Evolutionary conservation across 2,888 invertebrate genomes (phyloP).

Genomic region (Pollenia angustigena): DNA sequence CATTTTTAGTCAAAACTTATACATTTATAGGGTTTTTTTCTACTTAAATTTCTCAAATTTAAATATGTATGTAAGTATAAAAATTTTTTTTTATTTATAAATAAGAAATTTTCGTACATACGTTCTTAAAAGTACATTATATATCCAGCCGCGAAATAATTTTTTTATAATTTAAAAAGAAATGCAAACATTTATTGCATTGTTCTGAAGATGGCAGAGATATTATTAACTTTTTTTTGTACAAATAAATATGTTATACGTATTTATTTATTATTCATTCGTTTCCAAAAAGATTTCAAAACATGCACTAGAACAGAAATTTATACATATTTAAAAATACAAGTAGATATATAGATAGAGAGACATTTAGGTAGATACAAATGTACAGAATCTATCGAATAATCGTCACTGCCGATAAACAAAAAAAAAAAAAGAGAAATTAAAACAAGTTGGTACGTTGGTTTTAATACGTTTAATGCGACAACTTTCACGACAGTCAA

Average conservation of each 20-base stretch:
- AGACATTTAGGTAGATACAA: too few relatives aligned
- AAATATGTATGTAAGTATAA: too few relatives aligned
- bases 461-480: conserved; percentile 44
- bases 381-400: conserved; percentile 21
- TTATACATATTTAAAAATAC: neutral
- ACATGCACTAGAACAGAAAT: conserved; percentile 13
- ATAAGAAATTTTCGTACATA: too few relatives aligned
- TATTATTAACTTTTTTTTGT: neutral
- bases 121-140: too few relatives aligned
- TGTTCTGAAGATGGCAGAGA: neutral
- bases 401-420: conserved; percentile 32
- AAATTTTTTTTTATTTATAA: too few relatives aligned
- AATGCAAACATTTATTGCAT: neutral
- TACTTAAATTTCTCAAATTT: too few relatives aligned
- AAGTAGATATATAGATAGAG: neutral
- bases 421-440: conserved; percentile 48
- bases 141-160: too few relatives aligned
- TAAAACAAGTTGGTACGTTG: conserved; percentile 42
- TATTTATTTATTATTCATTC: neutral
- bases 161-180: too few relatives aligned
- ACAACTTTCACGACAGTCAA: conserved; percentile 66
- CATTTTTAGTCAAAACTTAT: neutral
- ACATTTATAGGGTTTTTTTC: too few relatives aligned
- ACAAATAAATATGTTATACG: neutral
- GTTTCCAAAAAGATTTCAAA: neutral